phyloP scores from a whole-genome alignment of 2,888 invertebrate species.

The Mimas tiliae region DNA sequence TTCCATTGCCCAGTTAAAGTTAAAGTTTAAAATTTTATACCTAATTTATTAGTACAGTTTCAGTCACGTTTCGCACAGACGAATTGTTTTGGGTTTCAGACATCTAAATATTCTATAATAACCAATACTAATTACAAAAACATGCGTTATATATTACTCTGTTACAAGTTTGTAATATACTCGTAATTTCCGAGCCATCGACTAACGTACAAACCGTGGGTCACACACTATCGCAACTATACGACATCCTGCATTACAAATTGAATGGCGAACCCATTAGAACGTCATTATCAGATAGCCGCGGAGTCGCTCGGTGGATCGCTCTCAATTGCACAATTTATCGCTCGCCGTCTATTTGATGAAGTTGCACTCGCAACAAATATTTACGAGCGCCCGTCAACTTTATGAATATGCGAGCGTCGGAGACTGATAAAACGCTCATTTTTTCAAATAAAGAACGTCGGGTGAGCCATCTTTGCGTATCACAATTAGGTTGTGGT shows the following conservation, averaged over 20 bases:
- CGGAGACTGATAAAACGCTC: constrained; percentile 60
- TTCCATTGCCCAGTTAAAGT: no score
- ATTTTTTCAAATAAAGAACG: constrained; percentile 56
- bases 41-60: no score
- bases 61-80: no score
- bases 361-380: constrained; percentile 52
- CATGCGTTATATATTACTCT: no score
- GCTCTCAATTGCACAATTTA: constrained; percentile 51
- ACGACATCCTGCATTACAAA: constrained; percentile 38
- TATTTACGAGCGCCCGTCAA: constrained; percentile 63
- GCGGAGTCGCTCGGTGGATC: constrained; percentile 1
- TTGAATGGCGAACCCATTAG: constrained; percentile 43
- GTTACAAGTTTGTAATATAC: no score
- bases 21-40: no score
- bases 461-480: background rate
- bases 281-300: constrained; percentile 41
- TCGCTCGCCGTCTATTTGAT: constrained; percentile 44
- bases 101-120: no score
- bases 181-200: no score
- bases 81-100: no score
- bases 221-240: background rate
- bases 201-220: background rate
- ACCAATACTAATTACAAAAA: no score
- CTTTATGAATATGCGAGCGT: constrained; percentile 75
- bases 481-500: background rate